Evolutionary conservation across 2,797 vertebrate species (phyloP).

Genomic region (Moxostoma hubbsi): DNA sequence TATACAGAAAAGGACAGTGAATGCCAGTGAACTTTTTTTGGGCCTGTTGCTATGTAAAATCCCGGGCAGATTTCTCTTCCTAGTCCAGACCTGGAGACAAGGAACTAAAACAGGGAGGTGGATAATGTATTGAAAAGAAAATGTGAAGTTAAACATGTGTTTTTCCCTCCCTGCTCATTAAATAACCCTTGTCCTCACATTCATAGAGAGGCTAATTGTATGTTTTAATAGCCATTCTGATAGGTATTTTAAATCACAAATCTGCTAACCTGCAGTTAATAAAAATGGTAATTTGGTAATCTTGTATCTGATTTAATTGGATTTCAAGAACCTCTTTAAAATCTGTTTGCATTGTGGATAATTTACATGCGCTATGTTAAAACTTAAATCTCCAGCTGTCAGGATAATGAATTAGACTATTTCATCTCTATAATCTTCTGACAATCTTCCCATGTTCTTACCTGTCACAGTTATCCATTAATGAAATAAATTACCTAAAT

Average conservation of each 20-base stretch:
- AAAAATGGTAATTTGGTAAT: slow-evolving; percentile 77
- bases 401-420: slow-evolving; percentile 79
- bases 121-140: slow-evolving; percentile 74
- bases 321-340: slow-evolving; percentile 76
- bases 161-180: neutral
- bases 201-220: slow-evolving; percentile 68
- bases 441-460: slow-evolving; percentile 73
- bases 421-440: slow-evolving; percentile 72
- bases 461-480: slow-evolving; percentile 62
- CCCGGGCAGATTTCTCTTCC: too few relatives aligned
- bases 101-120: slow-evolving; percentile 70
- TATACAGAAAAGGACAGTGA: too few relatives aligned
- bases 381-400: slow-evolving; percentile 79
- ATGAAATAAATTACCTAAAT: slow-evolving; percentile 74
- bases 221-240: slow-evolving; percentile 74
- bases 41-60: too few relatives aligned
- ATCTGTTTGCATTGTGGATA: slow-evolving; percentile 75
- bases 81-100: slow-evolving; percentile 47
- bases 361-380: slow-evolving; percentile 70
- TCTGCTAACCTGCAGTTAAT: slow-evolving; percentile 77
- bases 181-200: slow-evolving; percentile 38
- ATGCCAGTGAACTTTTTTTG: too few relatives aligned
- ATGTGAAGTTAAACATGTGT: slow-evolving; percentile 74
- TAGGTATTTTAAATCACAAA: slow-evolving; percentile 75
- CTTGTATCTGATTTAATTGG: slow-evolving; percentile 78